A percentile compares a stretch with the other conserved stretches of the same genome.
These are phyloP conservation scores for Emberiza fucata DNA, from an alignment of 2,113 vertebrate genomes.

Conservation along the genomic window DNA sequence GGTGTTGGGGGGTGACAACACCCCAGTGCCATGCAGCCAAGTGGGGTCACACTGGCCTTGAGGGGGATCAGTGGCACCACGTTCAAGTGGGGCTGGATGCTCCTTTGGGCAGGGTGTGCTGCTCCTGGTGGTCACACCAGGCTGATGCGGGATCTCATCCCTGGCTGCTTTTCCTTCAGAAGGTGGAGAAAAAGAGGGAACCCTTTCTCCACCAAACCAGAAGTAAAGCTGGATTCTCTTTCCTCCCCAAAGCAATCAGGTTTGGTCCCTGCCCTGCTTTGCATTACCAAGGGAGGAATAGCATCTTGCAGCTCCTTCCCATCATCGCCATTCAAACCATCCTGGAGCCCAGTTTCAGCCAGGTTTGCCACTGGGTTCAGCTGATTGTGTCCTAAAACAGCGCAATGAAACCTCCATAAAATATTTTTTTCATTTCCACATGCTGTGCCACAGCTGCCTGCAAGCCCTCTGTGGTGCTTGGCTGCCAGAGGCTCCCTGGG, in stretches of 20 bases:
- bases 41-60: neutral
- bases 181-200: neutral
- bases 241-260: neutral
- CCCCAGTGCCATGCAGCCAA: neutral
- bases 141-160: neutral
- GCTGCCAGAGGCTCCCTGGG: neutral
- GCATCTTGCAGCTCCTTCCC: neutral
- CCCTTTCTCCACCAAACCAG: neutral
- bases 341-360: neutral
- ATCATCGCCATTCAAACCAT: neutral
- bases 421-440: neutral
- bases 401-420: neutral
- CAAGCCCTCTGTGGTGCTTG: neutral
- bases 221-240: neutral
- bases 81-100: rapidly evolving
- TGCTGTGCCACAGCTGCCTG: neutral
- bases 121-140: rapidly evolving
- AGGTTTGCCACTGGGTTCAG: neutral
- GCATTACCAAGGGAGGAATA: neutral
- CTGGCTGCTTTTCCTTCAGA: neutral
- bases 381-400: neutral
- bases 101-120: neutral
- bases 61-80: neutral
- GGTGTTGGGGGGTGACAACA: neutral
- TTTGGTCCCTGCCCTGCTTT: neutral